A percentile compares a stretch with the other conserved stretches of the same genome.
Conservation (phyloP, 2,888 invertebrate genomes). For the Deroplatys truncata region DNA sequence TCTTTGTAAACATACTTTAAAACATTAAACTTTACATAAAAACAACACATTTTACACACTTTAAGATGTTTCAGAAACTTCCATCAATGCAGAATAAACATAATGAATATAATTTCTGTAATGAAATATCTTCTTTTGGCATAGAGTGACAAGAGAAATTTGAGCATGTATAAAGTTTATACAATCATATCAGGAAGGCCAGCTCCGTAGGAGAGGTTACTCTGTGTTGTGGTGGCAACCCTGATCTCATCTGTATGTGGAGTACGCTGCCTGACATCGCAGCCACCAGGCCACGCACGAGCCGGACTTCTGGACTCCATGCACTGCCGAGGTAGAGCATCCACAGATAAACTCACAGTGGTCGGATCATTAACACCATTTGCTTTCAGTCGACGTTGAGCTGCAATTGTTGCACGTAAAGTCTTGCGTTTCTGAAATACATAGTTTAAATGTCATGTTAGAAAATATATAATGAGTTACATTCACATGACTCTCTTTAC, state of each 20-base stretch:
- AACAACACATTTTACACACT: too few species aligned
- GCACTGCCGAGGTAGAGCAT: slow-evolving; percentile 50
- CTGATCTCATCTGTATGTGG: slow-evolving; percentile 26
- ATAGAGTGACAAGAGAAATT: too few species aligned
- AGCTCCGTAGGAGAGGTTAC: slow-evolving; percentile 19
- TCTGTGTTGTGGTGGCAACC: slow-evolving; percentile 20
- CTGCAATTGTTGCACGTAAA: slow-evolving; percentile 71
- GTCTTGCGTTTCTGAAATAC: slow-evolving; percentile 80
- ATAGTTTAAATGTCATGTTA: background rate
- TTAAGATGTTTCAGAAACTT: too few species aligned
- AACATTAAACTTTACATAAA: too few species aligned
- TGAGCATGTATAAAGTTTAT: slow-evolving; percentile 9
- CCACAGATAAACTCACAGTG: slow-evolving; percentile 76
- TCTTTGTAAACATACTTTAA: too few species aligned
- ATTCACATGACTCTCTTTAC: too few species aligned
- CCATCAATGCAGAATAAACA: too few species aligned
- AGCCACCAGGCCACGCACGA: slow-evolving; percentile 62
- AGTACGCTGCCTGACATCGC: slow-evolving; percentile 53
- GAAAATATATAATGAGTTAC: too few species aligned
- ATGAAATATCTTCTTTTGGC: too few species aligned
- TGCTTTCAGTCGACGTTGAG: slow-evolving; percentile 72
- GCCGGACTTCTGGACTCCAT: slow-evolving; percentile 54
- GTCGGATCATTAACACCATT: slow-evolving; percentile 76
- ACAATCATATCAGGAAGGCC: slow-evolving; percentile 31
- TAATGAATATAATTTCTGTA: too few species aligned